Conservation (phyloP, 2,797 vertebrate species). For the Euthynnus affinis region DNA sequence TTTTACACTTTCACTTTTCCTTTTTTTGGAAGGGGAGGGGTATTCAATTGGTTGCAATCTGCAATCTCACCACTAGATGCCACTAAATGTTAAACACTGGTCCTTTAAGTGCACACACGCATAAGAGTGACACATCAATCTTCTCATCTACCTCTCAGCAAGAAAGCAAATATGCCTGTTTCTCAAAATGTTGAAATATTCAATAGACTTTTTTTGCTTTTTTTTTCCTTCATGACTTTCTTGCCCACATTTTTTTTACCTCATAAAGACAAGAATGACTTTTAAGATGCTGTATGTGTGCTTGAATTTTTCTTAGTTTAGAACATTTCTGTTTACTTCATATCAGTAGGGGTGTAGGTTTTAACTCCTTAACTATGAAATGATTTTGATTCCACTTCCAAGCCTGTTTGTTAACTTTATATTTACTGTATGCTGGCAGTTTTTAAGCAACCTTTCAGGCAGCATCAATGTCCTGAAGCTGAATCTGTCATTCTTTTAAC, state of each 20-base stretch:
- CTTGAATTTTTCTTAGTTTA: slow-evolving; percentile 45
- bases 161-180: not conserved
- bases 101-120: no score
- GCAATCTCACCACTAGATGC: no score
- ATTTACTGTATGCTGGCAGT: slow-evolving; percentile 39
- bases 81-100: no score
- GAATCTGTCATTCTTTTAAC: slow-evolving; percentile 24
- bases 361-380: slow-evolving; percentile 39
- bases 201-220: not conserved
- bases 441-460: slow-evolving; percentile 33
- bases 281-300: slow-evolving; percentile 41
- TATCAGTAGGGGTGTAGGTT: slow-evolving; percentile 30
- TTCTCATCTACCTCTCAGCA: not conserved
- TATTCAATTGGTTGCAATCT: no score
- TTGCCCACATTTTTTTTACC: slow-evolving; percentile 62
- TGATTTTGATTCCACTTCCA: slow-evolving; percentile 41
- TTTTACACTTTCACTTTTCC: not conserved
- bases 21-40: no score
- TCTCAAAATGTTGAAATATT: slow-evolving; percentile 23
- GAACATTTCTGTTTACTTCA: slow-evolving; percentile 50
- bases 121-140: not conserved
- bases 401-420: slow-evolving; percentile 38
- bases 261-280: slow-evolving; percentile 63
- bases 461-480: slow-evolving; percentile 38
- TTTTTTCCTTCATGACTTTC: slow-evolving; percentile 19